Conservation (phyloP, 2,888 invertebrate species). For the Hedya salicella region DNA sequence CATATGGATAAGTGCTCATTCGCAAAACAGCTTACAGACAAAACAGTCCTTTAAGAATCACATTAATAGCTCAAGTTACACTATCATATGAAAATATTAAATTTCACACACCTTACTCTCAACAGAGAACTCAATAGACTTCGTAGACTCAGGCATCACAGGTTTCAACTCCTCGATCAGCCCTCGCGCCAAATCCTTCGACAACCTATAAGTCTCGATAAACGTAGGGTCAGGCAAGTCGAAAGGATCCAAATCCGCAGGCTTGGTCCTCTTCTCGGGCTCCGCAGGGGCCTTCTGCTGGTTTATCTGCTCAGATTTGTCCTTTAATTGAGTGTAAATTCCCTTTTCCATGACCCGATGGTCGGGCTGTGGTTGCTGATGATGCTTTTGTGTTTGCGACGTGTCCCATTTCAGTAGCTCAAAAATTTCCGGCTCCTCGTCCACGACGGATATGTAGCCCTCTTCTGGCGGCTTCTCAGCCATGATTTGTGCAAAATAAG, state of each 20-base stretch:
- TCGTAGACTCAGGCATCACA: conserved; percentile 76
- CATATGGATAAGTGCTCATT: no score
- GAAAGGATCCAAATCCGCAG: conserved; percentile 72
- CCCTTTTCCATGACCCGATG: conserved; percentile 32
- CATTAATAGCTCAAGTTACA: background rate
- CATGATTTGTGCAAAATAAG: conserved; percentile 58
- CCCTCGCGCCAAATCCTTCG: conserved; percentile 71
- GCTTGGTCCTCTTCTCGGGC: conserved; percentile 72
- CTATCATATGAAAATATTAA: no score
- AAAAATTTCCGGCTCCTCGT: conserved; percentile 78
- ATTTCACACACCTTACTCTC: conserved; percentile 66
- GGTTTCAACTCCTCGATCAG: conserved; percentile 73
- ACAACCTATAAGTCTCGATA: conserved; percentile 70
- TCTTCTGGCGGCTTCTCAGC: conserved; percentile 79
- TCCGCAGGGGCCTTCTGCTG: conserved; percentile 69
- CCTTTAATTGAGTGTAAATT: conserved; percentile 46
- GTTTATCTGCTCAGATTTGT: conserved; percentile 64
- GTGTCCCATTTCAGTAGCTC: conserved; percentile 79
- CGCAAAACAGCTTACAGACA: background rate
- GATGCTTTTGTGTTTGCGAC: conserved; percentile 69
- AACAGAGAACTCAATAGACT: conserved; percentile 75
- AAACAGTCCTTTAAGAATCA: background rate
- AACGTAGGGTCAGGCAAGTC: conserved; percentile 71
- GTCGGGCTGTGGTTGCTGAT: conserved; percentile 45
- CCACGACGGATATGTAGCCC: conserved; percentile 78